These are phyloP conservation scores for Bradypodion ventrale DNA, from an alignment of 2,797 vertebrate species.

Conservation along the genomic window DNA sequence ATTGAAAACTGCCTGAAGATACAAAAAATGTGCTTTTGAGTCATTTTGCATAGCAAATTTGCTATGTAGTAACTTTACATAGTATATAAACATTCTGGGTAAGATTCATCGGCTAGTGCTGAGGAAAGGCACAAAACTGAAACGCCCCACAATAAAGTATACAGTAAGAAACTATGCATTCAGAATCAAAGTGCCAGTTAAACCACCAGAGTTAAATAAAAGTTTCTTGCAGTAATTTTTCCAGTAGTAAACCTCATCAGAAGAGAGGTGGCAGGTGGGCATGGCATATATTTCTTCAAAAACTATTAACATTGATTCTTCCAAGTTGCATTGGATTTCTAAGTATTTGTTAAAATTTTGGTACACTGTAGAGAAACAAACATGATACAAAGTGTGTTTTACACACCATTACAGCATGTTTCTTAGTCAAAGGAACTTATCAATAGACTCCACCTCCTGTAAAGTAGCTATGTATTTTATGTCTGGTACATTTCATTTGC, in stretches of 20 bases:
- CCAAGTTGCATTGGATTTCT: conserved; percentile 31
- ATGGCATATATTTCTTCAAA: neutral
- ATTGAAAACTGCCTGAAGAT: conserved; percentile 33
- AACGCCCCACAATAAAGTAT: conserved; percentile 46
- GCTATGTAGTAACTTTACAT: neutral
- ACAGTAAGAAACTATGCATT: conserved; percentile 48
- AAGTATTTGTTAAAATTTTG: conserved; percentile 24
- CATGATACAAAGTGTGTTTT: conserved; percentile 39
- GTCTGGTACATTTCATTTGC: neutral
- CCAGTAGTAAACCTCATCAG: conserved; percentile 20
- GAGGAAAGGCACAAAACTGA: conserved; percentile 56
- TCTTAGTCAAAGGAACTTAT: neutral
- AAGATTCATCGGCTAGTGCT: conserved; percentile 55
- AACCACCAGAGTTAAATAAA: conserved; percentile 2
- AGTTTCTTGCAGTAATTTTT: conserved; percentile 40
- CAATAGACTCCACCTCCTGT: conserved; percentile 36
- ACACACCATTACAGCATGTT: neutral
- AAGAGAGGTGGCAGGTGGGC: conserved; percentile 40
- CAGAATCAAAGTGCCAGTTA: conserved; percentile 45
- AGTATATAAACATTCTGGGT: conserved; percentile 47
- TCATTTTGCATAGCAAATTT: conserved; percentile 35
- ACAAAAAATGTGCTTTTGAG: neutral
- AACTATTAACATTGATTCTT: conserved; percentile 21
- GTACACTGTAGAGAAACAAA: conserved; percentile 16
- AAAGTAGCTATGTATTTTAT: conserved; percentile 1